Conservation (phyloP, 1,140 invertebrate species). For the Drosophila sp. region DNA sequence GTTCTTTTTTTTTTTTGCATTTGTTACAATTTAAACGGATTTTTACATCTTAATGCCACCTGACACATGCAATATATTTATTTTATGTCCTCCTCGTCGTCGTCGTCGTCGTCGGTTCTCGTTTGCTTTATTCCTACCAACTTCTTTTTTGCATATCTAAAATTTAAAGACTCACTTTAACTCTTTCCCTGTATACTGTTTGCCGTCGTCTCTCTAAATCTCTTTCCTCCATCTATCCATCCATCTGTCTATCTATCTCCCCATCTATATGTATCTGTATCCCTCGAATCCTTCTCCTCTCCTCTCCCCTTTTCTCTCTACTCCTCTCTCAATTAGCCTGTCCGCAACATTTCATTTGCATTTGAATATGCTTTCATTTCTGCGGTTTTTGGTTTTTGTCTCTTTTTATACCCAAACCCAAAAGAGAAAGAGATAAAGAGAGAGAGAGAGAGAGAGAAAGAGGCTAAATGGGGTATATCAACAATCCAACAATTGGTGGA, state of each 20-base stretch:
- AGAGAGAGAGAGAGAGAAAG: no score
- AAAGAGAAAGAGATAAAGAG: neutral
- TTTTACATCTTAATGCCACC: slow-evolving; percentile 58
- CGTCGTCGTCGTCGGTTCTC: slow-evolving; percentile 33
- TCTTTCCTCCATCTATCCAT: slow-evolving; percentile 4
- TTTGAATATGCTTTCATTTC: slow-evolving; percentile 11
- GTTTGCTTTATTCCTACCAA: slow-evolving; percentile 9
- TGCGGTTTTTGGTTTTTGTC: slow-evolving; percentile 19
- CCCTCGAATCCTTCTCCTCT: neutral
- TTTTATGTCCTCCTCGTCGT: slow-evolving; percentile 18
- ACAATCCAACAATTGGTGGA: no score
- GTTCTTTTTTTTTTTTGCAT: slow-evolving; percentile 29
- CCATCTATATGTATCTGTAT: neutral
- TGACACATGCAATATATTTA: slow-evolving; percentile 48
- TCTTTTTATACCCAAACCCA: neutral
- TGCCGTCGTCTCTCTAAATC: slow-evolving; percentile 11
- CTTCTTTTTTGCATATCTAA: slow-evolving; percentile 3
- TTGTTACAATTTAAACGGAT: slow-evolving; percentile 72
- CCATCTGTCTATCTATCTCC: neutral
- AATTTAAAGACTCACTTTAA: slow-evolving; percentile 31
- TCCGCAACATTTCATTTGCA: slow-evolving; percentile 15
- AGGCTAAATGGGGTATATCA: no score
- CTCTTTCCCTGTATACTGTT: neutral
- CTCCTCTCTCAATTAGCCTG: slow-evolving; percentile 42
- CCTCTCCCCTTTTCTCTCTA: neutral